Evolutionary conservation across 2,113 vertebrate species (phyloP), one percentile per base, ranked within the genome.

Genomic region (Ailuropoda melanoleuca): DNA sequence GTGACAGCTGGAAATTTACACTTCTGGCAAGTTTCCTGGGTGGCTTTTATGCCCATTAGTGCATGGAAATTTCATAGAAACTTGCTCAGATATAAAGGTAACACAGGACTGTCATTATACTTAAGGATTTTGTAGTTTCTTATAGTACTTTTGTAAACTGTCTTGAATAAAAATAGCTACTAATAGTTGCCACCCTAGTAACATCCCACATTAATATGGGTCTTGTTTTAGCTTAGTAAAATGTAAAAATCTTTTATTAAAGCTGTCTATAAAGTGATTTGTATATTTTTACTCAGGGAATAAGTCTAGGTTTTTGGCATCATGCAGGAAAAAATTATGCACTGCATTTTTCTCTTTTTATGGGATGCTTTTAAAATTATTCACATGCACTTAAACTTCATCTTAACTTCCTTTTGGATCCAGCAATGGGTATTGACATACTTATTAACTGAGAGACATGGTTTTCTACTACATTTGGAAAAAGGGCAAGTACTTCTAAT

Each of bases 141-240:
- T 29, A 82, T 3, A 18, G 66, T 39, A 13, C 14, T 8, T 90
- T 78, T 75, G 7, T n/a, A 43, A 96, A 96, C 37, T 84, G 60
- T 92, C 46, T 64, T 78, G 8, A 82, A 90, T 62, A 89, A 55
- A 83, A 82, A 26, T 53, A 95, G 24, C 37, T 64, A 75, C 26
- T 56, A 58, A 62, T 9, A 50, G 14, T 90, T 74, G 23, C 29
- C 46, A 85, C 21, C 34, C 23, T 26, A 56, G 7, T 70, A 81
- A 56, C 46, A 85, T 39, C 13, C 70, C 34, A 34, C 11, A 26
- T 68, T 85, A 62, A 48, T 78, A 77, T 43, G 24, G 17, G 55
- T 12, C 60, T 64, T 86, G 84, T 87, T 94, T 94, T 83, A 55
- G 53, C 24, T 34, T 55, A 70, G n/a, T 43, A 62, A 93, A 95